phyloP scores from a whole-genome alignment of 1,140 invertebrate species.

The Drosophila rhopaloa region DNA sequence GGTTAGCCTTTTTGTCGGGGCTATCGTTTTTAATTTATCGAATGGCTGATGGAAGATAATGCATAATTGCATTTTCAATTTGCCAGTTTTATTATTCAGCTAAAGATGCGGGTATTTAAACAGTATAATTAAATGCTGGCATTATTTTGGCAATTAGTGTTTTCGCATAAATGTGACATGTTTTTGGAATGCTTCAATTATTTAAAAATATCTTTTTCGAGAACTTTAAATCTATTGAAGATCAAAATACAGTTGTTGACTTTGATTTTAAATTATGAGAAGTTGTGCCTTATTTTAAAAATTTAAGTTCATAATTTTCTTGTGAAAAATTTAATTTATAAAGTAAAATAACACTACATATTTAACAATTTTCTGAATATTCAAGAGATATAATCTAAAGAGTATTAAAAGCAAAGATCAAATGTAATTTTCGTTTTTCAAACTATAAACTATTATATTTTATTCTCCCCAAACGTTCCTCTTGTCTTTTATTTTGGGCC shows the following conservation, averaged over 20 bases:
- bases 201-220: too few species aligned
- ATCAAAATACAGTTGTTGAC: too few species aligned
- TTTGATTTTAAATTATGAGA: too few species aligned
- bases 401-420: too few species aligned
- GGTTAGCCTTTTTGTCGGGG: constrained; percentile 29
- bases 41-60: constrained; percentile 43
- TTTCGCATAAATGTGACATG: constrained; percentile 3
- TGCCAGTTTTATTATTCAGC: constrained; percentile 30
- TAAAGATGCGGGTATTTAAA: constrained; percentile 29
- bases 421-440: neutral
- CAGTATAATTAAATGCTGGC: constrained; percentile 17
- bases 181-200: neutral
- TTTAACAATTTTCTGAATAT: too few species aligned
- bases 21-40: constrained; percentile 46
- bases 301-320: too few species aligned
- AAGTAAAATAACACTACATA: too few species aligned
- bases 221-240: too few species aligned
- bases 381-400: too few species aligned
- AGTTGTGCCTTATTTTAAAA: too few species aligned
- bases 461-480: neutral
- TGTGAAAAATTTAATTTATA: too few species aligned
- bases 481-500: neutral
- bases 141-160: constrained; percentile 21
- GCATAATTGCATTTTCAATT: constrained; percentile 46
- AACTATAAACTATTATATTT: neutral